Conservation (phyloP, 2,797 vertebrate genomes). For the Dipus sagitta region DNA sequence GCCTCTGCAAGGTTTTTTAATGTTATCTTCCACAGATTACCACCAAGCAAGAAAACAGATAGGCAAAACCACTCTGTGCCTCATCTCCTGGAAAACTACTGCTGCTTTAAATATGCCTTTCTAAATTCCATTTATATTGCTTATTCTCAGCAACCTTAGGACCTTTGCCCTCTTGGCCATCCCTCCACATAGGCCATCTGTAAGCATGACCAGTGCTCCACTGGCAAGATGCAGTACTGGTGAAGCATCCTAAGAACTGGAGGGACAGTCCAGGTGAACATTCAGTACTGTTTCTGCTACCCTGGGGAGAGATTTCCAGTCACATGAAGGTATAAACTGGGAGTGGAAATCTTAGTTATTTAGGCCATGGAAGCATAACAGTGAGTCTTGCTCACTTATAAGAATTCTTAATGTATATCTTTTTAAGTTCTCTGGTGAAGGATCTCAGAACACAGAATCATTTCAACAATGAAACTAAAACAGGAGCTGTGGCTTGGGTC, state of each 20-base stretch:
- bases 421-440: conserved; percentile 34
- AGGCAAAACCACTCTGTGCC: not conserved
- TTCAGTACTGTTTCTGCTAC: not conserved
- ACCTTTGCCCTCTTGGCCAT: not conserved
- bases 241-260: not conserved
- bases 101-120: not conserved
- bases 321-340: conserved; percentile 10
- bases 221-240: not conserved
- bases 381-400: not conserved
- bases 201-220: not conserved
- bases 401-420: conserved; percentile 31
- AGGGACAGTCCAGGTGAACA: not conserved
- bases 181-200: not conserved
- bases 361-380: not conserved
- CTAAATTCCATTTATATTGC: not conserved
- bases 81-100: not conserved
- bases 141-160: not conserved
- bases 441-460: conserved; percentile 14
- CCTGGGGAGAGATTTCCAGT: not conserved
- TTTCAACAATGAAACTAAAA: conserved; percentile 8
- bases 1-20: not conserved
- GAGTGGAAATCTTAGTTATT: conserved; percentile 9
- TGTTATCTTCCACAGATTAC: not conserved
- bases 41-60: not conserved
- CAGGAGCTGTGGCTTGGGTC: not conserved